Percentiles rank a stretch among this genome's conserved stretches.
These are phyloP conservation scores for Caiman crocodilus DNA, from an alignment of 2,797 vertebrate species.

Conservation along the genomic window DNA sequence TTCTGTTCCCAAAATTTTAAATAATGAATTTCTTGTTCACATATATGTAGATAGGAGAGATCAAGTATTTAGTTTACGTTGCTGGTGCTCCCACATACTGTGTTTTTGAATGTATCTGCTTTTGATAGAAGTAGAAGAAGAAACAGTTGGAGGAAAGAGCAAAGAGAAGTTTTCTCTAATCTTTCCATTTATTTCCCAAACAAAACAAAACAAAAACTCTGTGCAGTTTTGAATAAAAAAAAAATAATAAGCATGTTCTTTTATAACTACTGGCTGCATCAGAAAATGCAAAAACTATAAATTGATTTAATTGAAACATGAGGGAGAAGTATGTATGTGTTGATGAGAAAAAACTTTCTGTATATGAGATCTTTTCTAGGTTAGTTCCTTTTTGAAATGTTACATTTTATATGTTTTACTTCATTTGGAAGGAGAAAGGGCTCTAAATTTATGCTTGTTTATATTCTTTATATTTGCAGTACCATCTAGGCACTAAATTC, in stretches of 20 bases:
- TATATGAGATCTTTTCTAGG: neutral
- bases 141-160: conserved; percentile 26
- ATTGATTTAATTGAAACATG: neutral
- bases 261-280: neutral
- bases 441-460: neutral
- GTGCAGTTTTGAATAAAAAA: neutral
- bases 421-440: neutral
- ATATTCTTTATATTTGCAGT: neutral
- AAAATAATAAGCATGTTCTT: neutral
- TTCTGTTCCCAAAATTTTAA: neutral
- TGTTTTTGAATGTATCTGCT: conserved; percentile 2
- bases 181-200: too few relatives aligned
- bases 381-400: neutral
- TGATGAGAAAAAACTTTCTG: neutral
- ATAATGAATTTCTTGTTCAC: neutral
- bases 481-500: neutral
- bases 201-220: too few relatives aligned
- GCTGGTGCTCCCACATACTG: neutral
- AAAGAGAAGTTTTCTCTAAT: neutral
- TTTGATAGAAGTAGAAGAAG: conserved; percentile 40
- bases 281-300: neutral
- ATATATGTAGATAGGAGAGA: neutral
- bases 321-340: neutral
- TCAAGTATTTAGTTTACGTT: neutral
- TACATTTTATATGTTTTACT: neutral